These are phyloP conservation scores for Drosophila repletoides DNA, from an alignment of 1,140 invertebrate genomes.

Conservation along the genomic window DNA sequence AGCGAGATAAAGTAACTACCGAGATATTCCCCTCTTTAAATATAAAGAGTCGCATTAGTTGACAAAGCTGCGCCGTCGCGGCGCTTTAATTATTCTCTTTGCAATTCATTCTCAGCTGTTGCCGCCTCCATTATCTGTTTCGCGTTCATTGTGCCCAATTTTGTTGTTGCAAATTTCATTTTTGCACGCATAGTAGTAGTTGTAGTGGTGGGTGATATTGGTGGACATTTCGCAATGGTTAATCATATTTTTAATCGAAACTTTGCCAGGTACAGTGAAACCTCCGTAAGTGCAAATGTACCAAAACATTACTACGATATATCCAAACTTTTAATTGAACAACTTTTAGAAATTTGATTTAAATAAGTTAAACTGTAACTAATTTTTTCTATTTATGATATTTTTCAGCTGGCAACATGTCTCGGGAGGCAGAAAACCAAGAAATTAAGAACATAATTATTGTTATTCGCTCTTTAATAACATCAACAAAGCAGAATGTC, in stretches of 20 bases:
- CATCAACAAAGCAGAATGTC: slow-evolving; percentile 62
- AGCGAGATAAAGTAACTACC: too few relatives aligned
- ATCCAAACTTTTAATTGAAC: too few relatives aligned
- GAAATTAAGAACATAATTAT: slow-evolving; percentile 30
- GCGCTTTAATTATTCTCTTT: not conserved
- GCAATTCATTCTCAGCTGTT: not conserved
- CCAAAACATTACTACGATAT: too few relatives aligned
- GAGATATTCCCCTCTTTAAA: too few relatives aligned
- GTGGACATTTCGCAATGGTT: slow-evolving; percentile 19
- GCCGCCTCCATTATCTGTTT: slow-evolving; percentile 1
- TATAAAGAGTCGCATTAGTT: not conserved
- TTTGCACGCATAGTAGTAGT: slow-evolving; percentile 17
- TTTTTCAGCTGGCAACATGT: slow-evolving; percentile 16
- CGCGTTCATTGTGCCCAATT: slow-evolving; percentile 15
- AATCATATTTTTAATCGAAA: slow-evolving; percentile 31
- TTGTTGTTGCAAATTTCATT: slow-evolving; percentile 31
- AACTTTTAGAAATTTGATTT: too few relatives aligned
- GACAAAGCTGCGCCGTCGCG: slow-evolving; percentile 22
- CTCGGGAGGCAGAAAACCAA: slow-evolving; percentile 3
- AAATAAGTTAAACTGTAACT: too few relatives aligned
- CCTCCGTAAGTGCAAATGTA: not conserved
- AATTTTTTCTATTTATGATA: slow-evolving; percentile 8
- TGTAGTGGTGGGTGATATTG: slow-evolving; percentile 18
- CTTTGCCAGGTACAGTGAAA: slow-evolving; percentile 11
- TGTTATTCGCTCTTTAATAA: slow-evolving; percentile 66